Conservation (phyloP, 2,888 invertebrate species). For the Calameuta filiformis region DNA sequence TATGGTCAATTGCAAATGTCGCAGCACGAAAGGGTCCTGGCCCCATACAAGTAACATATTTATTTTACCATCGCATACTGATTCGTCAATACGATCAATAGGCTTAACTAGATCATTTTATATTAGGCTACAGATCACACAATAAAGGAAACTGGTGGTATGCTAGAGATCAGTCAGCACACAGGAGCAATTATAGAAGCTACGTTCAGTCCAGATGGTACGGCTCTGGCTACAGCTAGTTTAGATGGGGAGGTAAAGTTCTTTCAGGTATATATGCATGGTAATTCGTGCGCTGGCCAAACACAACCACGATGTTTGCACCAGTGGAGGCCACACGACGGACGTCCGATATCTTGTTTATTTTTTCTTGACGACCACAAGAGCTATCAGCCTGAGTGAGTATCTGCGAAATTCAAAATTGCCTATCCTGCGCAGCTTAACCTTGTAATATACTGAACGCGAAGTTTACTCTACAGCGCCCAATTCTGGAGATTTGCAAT, state of each 20-base stretch:
- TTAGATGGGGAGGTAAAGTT: conserved; percentile 92
- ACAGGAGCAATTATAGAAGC: conserved; percentile 81
- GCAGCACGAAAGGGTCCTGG: conserved; percentile 48
- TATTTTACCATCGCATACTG: neutral
- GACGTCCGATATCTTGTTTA: conserved; percentile 87
- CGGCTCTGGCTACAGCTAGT: conserved; percentile 91
- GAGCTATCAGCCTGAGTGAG: conserved; percentile 81
- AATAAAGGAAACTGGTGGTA: conserved; percentile 51
- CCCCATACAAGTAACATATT: conserved; percentile 36
- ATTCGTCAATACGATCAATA: conserved; percentile 3
- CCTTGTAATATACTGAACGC: neutral
- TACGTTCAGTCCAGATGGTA: conserved; percentile 93
- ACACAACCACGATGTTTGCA: conserved; percentile 84
- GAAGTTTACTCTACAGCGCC: conserved; percentile 64
- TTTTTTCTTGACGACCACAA: conserved; percentile 94
- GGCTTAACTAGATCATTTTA: conserved; percentile 25
- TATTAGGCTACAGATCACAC: conserved; percentile 50
- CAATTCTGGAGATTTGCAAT: conserved; percentile 97
- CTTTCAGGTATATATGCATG: conserved; percentile 84
- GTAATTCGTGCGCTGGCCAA: conserved; percentile 63
- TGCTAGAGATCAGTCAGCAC: conserved; percentile 72
- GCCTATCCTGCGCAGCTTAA: conserved; percentile 4
- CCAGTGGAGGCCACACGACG: conserved; percentile 93
- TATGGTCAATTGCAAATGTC: conserved; percentile 55
- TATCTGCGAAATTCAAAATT: conserved; percentile 35